Evolutionary conservation across 2,797 vertebrate genomes (phyloP), one percentile per base, ranked within the genome.

Genomic region (Myripristis jacobus): DNA sequence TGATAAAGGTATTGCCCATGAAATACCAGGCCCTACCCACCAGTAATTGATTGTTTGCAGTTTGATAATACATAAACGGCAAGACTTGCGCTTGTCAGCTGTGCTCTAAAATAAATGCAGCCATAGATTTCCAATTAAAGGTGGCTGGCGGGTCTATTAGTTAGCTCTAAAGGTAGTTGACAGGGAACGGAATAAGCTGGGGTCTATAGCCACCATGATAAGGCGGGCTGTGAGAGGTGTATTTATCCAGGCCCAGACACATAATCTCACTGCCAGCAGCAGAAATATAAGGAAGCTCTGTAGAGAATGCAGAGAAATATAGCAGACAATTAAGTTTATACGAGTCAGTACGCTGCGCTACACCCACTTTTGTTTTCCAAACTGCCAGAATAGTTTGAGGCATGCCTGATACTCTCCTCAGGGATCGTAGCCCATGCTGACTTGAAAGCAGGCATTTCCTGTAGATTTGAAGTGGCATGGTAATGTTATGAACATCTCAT

Each of bases 81-180:
- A 83, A 87, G 91, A 90, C 83, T 91, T 71, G 82, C 3, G 58
- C 82, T 86, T 92, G 92, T 92, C 92, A 91, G 80, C 66, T 73
- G 63, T 55, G 81, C 85, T 91, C 87, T 80, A 87, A 90, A 93
- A 94, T 92, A 90, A 93, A 93, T 91, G 88, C 85, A 66, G 78
- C 83, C 90, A 94, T 93, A 91, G 92, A 94, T 93, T 94, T 94
- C 90, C 91, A 93, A 94, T 94, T 94, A 94, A 91, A 88, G 86
- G 87, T 89, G 85, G 80, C 79, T 83, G 88, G 83, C 82, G 81
- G 83, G 64, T 76, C 88, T 87, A 91, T 92, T 93, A 86, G 89
- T 93, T 92, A 89, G 85, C 79, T 88, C 79, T 88, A 88, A 91
- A 92, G 88, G 89, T 92, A 90, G 85, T 84, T 93, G 92, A 92